Conservation (phyloP, 1,140 invertebrate genomes). For the Cataglyphis hispanica region DNA sequence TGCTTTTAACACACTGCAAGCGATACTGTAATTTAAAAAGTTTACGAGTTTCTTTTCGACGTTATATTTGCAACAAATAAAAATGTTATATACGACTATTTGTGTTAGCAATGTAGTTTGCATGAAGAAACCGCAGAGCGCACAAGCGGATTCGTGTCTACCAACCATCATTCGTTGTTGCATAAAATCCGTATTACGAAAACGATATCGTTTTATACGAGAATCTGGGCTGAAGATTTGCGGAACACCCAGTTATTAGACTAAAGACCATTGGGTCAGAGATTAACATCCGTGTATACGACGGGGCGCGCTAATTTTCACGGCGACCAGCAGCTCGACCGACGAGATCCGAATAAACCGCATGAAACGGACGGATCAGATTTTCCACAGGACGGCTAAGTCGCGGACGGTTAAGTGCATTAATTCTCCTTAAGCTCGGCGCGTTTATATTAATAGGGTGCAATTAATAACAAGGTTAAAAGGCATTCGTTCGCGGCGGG, state of each 20-base stretch:
- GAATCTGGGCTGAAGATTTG: slow-evolving; percentile 16
- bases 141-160: slow-evolving; percentile 31
- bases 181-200: slow-evolving; percentile 58
- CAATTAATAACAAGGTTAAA: slow-evolving; percentile 84
- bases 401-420: slow-evolving; percentile 72
- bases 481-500: slow-evolving; percentile 71
- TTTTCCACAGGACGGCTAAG: slow-evolving; percentile 67
- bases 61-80: not conserved
- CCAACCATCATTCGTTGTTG: slow-evolving; percentile 48
- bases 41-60: not conserved
- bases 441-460: slow-evolving; percentile 82
- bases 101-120: slow-evolving; percentile 19
- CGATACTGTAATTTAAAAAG: not conserved
- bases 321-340: not conserved
- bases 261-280: slow-evolving; percentile 52
- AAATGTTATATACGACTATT: not conserved
- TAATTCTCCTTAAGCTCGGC: slow-evolving; percentile 81
- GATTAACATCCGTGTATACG: slow-evolving; percentile 70
- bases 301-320: slow-evolving; percentile 71
- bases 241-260: slow-evolving; percentile 46
- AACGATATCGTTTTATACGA: slow-evolving; percentile 32
- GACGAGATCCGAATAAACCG: slow-evolving; percentile 61
- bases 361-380: slow-evolving; percentile 65
- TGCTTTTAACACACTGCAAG: too few species aligned
- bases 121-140: slow-evolving; percentile 6